A percentile compares a stretch with the other conserved stretches of the same genome.
Conservation (phyloP, 1,140 invertebrate genomes). For the Propsilocerus akamusi region DNA sequence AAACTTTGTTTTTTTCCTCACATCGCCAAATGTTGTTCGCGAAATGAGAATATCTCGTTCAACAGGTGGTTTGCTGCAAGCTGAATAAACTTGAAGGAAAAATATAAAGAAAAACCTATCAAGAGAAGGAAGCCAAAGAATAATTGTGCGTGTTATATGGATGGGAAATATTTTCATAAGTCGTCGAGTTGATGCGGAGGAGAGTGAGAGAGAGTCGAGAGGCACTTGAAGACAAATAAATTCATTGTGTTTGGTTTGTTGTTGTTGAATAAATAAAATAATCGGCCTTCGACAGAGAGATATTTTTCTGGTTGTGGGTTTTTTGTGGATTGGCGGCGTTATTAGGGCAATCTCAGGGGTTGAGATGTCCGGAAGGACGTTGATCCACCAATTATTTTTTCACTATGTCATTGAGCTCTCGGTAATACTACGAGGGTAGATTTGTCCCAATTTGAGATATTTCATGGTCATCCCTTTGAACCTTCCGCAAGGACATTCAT, state of each 20-base stretch:
- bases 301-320: not conserved
- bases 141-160: not conserved
- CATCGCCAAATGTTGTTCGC: too few relatives aligned
- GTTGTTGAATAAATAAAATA: constrained; percentile 3
- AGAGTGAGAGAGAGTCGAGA: not conserved
- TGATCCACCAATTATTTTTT: constrained; percentile 1
- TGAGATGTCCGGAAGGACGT: too few relatives aligned
- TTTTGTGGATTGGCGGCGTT: constrained; percentile 1
- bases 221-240: not conserved
- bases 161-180: not conserved
- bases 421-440: too few relatives aligned
- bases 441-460: too few relatives aligned
- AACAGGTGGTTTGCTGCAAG: constrained; percentile 1
- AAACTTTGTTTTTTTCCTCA: not conserved
- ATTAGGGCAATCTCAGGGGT: constrained; percentile 1
- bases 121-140: not conserved
- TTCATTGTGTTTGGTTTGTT: too few relatives aligned
- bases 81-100: too few relatives aligned
- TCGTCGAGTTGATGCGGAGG: not conserved
- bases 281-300: not conserved
- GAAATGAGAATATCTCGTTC: too few relatives aligned
- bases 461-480: too few relatives aligned
- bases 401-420: too few relatives aligned
- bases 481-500: too few relatives aligned
- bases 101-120: not conserved